Conservation (phyloP, 2,888 invertebrate species). For the Isoperla grammatica region DNA sequence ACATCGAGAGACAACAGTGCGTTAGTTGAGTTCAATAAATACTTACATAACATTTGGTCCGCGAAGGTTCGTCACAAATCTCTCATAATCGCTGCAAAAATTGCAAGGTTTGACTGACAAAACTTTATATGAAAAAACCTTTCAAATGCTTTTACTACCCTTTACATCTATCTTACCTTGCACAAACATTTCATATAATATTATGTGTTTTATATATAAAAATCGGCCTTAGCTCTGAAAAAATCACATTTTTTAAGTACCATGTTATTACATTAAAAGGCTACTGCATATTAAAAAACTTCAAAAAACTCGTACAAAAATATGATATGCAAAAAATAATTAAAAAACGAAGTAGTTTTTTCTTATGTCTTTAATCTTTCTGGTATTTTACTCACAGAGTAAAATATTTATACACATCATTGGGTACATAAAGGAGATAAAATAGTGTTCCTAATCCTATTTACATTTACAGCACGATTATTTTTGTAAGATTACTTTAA, state of each 20-base stretch:
- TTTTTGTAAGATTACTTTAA: too few species aligned
- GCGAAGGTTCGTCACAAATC: slow-evolving; percentile 40
- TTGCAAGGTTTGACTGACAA: slow-evolving; percentile 12
- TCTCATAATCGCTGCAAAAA: slow-evolving; percentile 36
- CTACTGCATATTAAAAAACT: too few species aligned
- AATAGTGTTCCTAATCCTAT: not conserved
- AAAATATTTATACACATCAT: not conserved
- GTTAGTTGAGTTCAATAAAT: slow-evolving; percentile 13
- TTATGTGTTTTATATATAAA: too few species aligned
- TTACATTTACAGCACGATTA: not conserved
- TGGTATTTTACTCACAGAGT: not conserved
- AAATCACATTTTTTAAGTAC: too few species aligned
- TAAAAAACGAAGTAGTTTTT: not conserved
- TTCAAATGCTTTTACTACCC: slow-evolving; percentile 1
- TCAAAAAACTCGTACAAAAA: too few species aligned
- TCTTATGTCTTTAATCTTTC: not conserved
- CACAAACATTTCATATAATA: not conserved
- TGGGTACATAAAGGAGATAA: not conserved
- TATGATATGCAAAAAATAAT: too few species aligned
- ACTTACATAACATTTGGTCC: slow-evolving; percentile 39
- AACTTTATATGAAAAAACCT: not conserved
- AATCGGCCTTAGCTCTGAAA: too few species aligned
- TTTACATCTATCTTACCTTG: slow-evolving; percentile 1
- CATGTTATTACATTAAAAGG: too few species aligned
- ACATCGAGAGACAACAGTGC: not conserved